Evolutionary conservation across 30 jellyfish, hydroid and myxozoan genomes (phyloP), one percentile per base, ranked within the genome.

Genomic region (Pelagia noctiluca): DNA sequence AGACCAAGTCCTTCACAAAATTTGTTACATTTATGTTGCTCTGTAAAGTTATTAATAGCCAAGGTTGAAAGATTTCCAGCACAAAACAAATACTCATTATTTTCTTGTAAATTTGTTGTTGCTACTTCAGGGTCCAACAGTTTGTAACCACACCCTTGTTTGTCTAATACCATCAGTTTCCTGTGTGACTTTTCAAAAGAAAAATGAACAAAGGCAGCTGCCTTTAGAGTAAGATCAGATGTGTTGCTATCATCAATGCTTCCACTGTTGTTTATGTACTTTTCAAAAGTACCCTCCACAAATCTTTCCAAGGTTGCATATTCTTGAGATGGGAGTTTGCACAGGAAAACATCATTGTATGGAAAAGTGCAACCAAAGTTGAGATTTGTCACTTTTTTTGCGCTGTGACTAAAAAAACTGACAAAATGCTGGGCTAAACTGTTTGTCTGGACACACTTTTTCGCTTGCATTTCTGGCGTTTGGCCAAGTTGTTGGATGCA

Each of bases 111-210:
- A 35, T 71, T 48, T 18, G 57, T 29, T 53, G 87, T 47, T 19
- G 87, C 75, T 12, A 75, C 50, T 75, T 75, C 87, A 47, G 87
- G 87, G 35, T 75, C 87, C 61, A 48, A 42, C 29, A 75, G 76
- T 22, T 5, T 49, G 65, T 47, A 75, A 26, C 79, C 87, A 31
- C 76, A 47, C 19, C 87, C 87, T 75, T 75, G 87, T 78, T 46
- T 75, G 50, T 75, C 87, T 31, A 75, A 18, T 23, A 75, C 62
- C 76, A 75, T 75, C 29, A 75, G 31, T 34, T 53, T 75, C 62
- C 65, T 63, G 60, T 63, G 77, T 63, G 60, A 63, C 62, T 70
- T 35, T 42, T 19, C 82, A 42, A 34, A 70, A 70, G 82, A 34
- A 70, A 34, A 0, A 0, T 70, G 82, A 70, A 42, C 82, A 35